Evolutionary conservation across 2,113 vertebrate genomes (phyloP).

Genomic region (Zosterops pallidus): DNA sequence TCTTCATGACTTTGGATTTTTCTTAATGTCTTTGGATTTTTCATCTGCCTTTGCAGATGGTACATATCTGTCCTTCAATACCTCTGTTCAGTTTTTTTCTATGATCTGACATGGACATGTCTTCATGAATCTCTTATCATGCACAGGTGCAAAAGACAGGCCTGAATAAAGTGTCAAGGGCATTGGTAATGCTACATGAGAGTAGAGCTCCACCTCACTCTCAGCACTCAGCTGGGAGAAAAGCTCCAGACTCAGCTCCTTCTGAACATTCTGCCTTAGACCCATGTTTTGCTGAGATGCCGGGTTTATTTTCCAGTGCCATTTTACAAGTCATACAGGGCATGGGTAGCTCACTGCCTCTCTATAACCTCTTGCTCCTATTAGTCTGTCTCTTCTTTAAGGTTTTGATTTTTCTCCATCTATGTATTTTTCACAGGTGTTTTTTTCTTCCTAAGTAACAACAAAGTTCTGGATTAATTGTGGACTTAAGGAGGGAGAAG

Average conservation of each 20-base stretch:
- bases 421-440: not conserved
- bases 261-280: not conserved
- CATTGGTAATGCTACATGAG: accelerated
- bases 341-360: not conserved
- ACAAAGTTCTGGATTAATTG: not conserved
- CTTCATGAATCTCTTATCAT: not conserved
- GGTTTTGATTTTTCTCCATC: not conserved
- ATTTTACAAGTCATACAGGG: not conserved
- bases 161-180: not conserved
- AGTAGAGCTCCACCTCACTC: not conserved
- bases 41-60: not conserved
- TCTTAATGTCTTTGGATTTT: not conserved
- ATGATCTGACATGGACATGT: not conserved
- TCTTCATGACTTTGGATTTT: no score
- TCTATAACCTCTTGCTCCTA: not conserved
- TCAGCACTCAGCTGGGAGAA: accelerated
- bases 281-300: not conserved
- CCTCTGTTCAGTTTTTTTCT: not conserved
- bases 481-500: not conserved
- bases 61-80: not conserved
- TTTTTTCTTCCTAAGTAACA: not conserved
- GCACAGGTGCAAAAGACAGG: not conserved
- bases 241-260: not conserved
- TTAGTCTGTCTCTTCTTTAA: not conserved
- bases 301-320: not conserved